These are phyloP conservation scores for Erpornis zantholeuca DNA, from an alignment of 2,113 vertebrate species.

Conservation along the genomic window DNA sequence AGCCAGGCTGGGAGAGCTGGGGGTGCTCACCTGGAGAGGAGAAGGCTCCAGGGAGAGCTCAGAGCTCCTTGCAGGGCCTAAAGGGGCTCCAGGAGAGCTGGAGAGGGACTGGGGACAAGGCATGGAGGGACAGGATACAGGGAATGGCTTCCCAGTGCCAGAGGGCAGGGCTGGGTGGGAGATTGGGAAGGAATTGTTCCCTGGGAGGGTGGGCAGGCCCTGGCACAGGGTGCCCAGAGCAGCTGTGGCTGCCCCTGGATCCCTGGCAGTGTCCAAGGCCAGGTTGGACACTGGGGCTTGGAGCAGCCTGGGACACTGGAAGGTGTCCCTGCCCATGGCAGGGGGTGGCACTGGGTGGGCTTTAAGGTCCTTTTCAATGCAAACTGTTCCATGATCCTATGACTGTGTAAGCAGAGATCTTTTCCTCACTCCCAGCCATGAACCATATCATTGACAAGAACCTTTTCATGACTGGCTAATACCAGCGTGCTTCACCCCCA, in stretches of 20 bases:
- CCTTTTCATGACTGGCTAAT: neutral
- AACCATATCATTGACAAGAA: neutral
- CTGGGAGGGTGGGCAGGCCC: fast-evolving
- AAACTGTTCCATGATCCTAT: neutral
- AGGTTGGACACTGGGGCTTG: fast-evolving
- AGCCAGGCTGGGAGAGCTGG: neutral
- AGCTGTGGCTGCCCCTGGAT: neutral
- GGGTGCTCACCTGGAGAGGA: fast-evolving
- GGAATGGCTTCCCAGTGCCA: neutral
- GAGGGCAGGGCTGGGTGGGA: neutral
- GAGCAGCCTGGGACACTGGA: fast-evolving
- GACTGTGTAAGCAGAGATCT: neutral
- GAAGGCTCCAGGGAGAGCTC: neutral
- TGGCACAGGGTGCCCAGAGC: neutral
- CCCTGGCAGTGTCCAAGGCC: neutral
- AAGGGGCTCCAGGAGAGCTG: neutral
- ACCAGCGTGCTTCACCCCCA: neutral
- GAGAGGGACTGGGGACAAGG: neutral
- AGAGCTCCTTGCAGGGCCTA: neutral
- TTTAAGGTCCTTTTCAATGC: neutral
- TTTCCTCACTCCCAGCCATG: neutral
- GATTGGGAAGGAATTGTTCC: neutral
- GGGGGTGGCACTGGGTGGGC: fast-evolving
- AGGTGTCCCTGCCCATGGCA: neutral
- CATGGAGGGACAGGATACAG: neutral